These are phyloP conservation scores for Melanaphis sacchari DNA, from an alignment of 1,140 invertebrate species.

Conservation along the genomic window DNA sequence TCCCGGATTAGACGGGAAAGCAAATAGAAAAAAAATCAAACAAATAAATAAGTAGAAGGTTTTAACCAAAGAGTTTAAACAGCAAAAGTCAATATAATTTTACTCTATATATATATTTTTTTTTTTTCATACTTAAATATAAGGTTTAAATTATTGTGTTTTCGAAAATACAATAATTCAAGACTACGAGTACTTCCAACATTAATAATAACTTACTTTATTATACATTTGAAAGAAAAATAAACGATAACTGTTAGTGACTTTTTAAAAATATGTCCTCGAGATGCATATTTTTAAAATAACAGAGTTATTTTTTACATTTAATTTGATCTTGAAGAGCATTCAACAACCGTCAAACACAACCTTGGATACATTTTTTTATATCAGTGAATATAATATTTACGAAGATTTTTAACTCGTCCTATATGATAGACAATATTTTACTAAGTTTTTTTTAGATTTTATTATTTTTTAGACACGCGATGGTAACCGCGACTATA, in stretches of 20 bases:
- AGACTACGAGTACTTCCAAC: neutral
- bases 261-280: neutral
- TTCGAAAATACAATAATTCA: neutral
- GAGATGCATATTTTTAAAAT: conserved; percentile 10
- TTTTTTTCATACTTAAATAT: neutral
- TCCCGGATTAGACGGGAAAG: neutral
- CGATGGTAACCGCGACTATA: conserved; percentile 52
- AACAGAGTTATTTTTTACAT: neutral
- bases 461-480: conserved; percentile 51
- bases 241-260: neutral
- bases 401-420: conserved; percentile 38
- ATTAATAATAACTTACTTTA: neutral
- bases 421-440: conserved; percentile 41
- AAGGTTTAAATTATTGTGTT: neutral
- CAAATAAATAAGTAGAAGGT: too few relatives aligned
- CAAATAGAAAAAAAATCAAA: neutral
- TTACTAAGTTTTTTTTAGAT: conserved; percentile 31
- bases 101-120: neutral
- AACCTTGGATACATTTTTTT: conserved; percentile 42
- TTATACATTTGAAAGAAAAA: neutral
- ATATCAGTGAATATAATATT: conserved; percentile 54
- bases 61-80: neutral
- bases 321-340: conserved; percentile 16
- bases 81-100: neutral
- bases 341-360: conserved; percentile 25